phyloP scores from a whole-genome alignment of 2,888 invertebrate species.

The Lissocephala sabroskyi region DNA sequence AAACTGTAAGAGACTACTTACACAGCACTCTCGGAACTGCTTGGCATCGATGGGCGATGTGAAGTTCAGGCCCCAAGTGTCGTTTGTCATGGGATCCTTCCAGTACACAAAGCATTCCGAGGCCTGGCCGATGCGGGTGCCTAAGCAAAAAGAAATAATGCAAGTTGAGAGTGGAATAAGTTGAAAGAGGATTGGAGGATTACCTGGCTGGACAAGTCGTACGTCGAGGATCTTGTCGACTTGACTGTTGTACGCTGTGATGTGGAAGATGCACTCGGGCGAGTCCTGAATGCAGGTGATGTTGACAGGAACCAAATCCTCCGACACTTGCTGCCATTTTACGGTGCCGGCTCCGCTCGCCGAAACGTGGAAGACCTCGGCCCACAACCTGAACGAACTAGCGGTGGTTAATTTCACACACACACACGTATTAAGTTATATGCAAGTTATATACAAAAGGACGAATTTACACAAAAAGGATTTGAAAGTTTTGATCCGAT shows the following conservation, averaged over 20 bases:
- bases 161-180: too few species aligned
- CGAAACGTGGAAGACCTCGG: slow-evolving; percentile 98
- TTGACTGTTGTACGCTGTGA: slow-evolving; percentile 98
- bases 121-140: slow-evolving; percentile 96
- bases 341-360: slow-evolving; percentile 93
- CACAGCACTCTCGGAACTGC: slow-evolving; percentile 96
- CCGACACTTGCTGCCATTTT: slow-evolving; percentile 98
- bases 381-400: slow-evolving; percentile 89
- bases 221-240: slow-evolving; percentile 99
- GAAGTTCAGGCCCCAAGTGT: slow-evolving; percentile 99
- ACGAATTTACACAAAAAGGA: too few species aligned
- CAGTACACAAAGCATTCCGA: slow-evolving; percentile 99
- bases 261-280: slow-evolving; percentile 97
- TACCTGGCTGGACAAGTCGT: slow-evolving; percentile 96
- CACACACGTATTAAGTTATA: too few species aligned
- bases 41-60: slow-evolving; percentile 98
- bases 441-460: too few species aligned
- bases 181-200: slow-evolving; percentile 35
- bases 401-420: slow-evolving; percentile 55
- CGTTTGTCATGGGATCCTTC: slow-evolving; percentile 97
- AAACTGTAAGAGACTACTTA: slow-evolving; percentile 79
- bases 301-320: slow-evolving; percentile 98
- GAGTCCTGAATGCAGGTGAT: slow-evolving; percentile 98
- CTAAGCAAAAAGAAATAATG: slow-evolving; percentile 72
- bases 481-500: slow-evolving; percentile 12